Evolutionary conservation across 2,113 vertebrate species (phyloP), one percentile per base, ranked within the genome.

Genomic region (Crypturellus undulatus): DNA sequence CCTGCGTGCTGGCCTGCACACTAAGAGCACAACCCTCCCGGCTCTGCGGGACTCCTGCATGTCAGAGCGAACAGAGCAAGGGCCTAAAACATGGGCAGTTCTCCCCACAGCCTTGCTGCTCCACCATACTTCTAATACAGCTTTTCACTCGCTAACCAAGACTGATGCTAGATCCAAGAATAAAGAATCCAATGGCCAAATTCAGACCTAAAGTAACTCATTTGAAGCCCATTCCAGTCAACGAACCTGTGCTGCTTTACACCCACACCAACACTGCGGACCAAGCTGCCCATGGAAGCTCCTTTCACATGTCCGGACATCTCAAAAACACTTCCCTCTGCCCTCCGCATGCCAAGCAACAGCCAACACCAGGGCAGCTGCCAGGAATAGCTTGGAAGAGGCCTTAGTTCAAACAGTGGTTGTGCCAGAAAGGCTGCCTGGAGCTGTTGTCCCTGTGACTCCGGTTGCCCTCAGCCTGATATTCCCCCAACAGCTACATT

Each of bases 71-170:
- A 17, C 36, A 49, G 15, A 58, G n/a, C 2, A 65, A 69, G 5
- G 59, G 20, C 40, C 45, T 59, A 51, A 87, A 84, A 0, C 51
- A 25, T 1, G 7, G 25, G 25, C 16, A 42, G 32, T 36, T 71
- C 65, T 34, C 65, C 30, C 56, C 72, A 79, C 30, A 32, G 6
- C 56, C 47, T 56, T 45, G 79, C 62, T 69, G 59, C 51, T 86
- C 45, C 76, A 51, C 72, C 24, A 78, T 77, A 78, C 54, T 81
- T 86, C 77, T 56, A 95, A 56, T 45, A 64, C 79, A 64, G 56
- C 52, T 82, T 82, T 52, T 43, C 63, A 77, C 68, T 82, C 52
- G 72, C 84, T 72, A 91, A 76, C 70, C 25, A 58, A 42, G 45
- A 26, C 18, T 6, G 34, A 62, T 0, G 5, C 28, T 26, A 26